Percentiles rank a stretch among this genome's conserved stretches.
phyloP scores from a whole-genome alignment of 2,113 vertebrate species.

The Limanda limanda region DNA sequence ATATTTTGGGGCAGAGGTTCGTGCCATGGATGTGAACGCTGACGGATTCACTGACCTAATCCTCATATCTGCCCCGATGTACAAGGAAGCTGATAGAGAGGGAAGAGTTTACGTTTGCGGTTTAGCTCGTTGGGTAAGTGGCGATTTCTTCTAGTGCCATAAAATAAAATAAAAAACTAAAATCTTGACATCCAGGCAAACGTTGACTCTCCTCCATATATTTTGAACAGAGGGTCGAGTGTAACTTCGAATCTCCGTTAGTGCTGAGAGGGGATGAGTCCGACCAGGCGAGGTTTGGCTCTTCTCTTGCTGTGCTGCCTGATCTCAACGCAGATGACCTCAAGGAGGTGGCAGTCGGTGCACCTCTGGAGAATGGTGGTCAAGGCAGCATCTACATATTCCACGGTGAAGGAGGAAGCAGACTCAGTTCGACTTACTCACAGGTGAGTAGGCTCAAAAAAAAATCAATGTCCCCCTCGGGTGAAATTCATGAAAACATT shows the following conservation, averaged over 20 bases:
- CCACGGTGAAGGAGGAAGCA: slow-evolving; percentile 38
- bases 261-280: slow-evolving; percentile 63
- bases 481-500: too few relatives aligned
- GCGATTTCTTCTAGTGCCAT: neutral
- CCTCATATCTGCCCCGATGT: slow-evolving; percentile 85
- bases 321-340: slow-evolving; percentile 76
- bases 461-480: too few relatives aligned
- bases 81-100: slow-evolving; percentile 75
- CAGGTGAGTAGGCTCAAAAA: slow-evolving; percentile 75
- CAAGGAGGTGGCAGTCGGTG: slow-evolving; percentile 79
- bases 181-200: too few relatives aligned
- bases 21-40: slow-evolving; percentile 77
- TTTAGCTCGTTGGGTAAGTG: slow-evolving; percentile 57
- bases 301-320: slow-evolving; percentile 76
- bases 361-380: slow-evolving; percentile 78
- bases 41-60: slow-evolving; percentile 78
- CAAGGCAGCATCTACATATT: slow-evolving; percentile 84
- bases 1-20: slow-evolving; percentile 88
- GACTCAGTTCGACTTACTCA: slow-evolving; percentile 62
- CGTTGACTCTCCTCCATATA: slow-evolving; percentile 5
- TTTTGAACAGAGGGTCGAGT: slow-evolving; percentile 46
- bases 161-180: too few relatives aligned
- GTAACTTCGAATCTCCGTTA: slow-evolving; percentile 26
- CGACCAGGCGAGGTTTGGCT: slow-evolving; percentile 75
- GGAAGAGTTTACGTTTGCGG: slow-evolving; percentile 84